Evolutionary conservation across 2,797 vertebrate genomes (phyloP).

Genomic region (Champsocephalus esox): DNA sequence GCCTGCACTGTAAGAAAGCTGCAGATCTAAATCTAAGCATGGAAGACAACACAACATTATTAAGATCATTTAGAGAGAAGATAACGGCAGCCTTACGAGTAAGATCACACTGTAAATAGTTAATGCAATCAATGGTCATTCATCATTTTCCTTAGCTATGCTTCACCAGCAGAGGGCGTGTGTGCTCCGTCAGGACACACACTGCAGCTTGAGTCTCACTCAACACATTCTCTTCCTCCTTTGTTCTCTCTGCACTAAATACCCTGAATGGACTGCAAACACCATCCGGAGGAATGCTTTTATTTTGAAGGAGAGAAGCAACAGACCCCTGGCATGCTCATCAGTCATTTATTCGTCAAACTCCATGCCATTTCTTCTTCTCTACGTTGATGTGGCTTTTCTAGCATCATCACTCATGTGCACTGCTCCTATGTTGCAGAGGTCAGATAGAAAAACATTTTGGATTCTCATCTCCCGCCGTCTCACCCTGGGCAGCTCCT

Average conservation of each 20-base stretch:
- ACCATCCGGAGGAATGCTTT: not conserved
- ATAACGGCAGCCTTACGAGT: not conserved
- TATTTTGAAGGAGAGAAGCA: conserved; percentile 14
- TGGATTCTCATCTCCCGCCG: not conserved
- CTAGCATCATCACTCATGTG: not conserved
- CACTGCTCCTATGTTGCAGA: not conserved
- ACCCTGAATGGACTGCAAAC: not conserved
- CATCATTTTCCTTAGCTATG: not conserved
- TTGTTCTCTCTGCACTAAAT: conserved; percentile 51
- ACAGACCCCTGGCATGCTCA: not conserved
- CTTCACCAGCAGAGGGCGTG: conserved; percentile 70
- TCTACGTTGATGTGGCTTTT: not conserved
- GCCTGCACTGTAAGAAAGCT: too few species aligned
- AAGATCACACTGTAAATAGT: not conserved
- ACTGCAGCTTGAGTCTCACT: conserved; percentile 26
- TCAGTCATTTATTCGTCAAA: not conserved
- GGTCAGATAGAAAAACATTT: not conserved
- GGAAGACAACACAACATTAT: not conserved
- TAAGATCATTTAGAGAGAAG: not conserved
- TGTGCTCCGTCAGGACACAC: conserved; percentile 34
- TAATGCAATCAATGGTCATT: not conserved
- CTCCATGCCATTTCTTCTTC: not conserved
- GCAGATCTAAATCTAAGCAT: too few species aligned
- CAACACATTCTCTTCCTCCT: conserved; percentile 31
- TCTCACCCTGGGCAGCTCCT: conserved; percentile 94